Evolutionary conservation across 30 jellyfish, hydroid and myxozoan species (phyloP).

Genomic region (Mastigias papua): DNA sequence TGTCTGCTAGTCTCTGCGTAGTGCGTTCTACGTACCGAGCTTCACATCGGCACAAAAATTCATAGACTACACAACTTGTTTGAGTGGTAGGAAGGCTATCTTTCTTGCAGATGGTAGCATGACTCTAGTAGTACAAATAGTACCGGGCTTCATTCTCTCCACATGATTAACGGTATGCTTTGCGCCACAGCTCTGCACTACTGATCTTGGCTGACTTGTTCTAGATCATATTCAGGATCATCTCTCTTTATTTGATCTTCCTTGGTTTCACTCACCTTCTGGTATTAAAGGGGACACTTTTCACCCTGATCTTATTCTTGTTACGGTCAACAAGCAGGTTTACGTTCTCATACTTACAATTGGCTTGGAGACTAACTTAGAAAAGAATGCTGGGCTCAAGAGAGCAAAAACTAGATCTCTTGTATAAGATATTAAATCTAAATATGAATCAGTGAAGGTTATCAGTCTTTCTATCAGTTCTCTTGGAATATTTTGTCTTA

Average conservation of each 20-base stretch:
- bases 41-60: no score
- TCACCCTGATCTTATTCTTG: background rate
- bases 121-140: no score
- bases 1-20: no score
- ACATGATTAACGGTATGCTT: no score
- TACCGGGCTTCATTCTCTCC: no score
- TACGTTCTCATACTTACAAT: background rate
- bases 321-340: background rate
- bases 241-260: no score
- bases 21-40: no score
- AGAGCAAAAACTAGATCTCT: background rate
- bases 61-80: no score
- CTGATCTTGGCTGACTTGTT: background rate
- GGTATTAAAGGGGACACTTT: background rate
- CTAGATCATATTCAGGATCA: background rate
- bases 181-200: background rate
- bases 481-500: background rate
- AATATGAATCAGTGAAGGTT: no score
- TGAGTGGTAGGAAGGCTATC: no score
- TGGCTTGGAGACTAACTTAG: background rate
- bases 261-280: background rate
- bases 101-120: no score
- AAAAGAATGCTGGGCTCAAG: background rate
- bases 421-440: background rate
- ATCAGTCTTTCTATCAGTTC: background rate